Evolutionary conservation across 2,113 vertebrate genomes (phyloP), one percentile per base, ranked within the genome.

Genomic region (Poeciliopsis retropinna): DNA sequence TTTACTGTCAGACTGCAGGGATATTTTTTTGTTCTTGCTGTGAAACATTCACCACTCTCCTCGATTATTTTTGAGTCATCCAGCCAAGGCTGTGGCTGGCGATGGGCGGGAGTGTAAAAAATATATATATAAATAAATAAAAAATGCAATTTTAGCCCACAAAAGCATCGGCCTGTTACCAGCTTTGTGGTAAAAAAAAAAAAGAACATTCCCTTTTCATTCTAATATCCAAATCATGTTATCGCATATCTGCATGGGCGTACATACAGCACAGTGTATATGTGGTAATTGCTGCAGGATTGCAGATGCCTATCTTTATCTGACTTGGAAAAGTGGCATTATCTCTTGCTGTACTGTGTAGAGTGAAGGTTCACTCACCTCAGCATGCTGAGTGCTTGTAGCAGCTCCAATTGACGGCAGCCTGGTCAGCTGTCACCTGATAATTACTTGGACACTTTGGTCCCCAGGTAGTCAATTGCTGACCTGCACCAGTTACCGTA

Each of bases 31-130:
- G 22, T 57, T 57, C 78, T 70, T 75, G 67, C 69, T 14, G 67
- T 72, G 67, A 64, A 85, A 70, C 41, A 27, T 28, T 89, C 77
- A 69, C 78, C 70, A 57, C 84, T 85, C 80, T 10, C 60, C 85
- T 85, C 65, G 67, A 81, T 80, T 87, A 74, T 87, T 85, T 85
- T 88, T 84, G 80, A 89, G 85, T 89, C 83, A 78, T 72, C 66
- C 37, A 79, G 86, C 74, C 85, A 64, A 85, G 82, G 63, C 86
- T 82, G 91, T 80, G 80, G 86, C 72, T 27, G 82, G 85, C 73
- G n/a, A 73, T 72, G 79, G 86, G 81, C 65, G 73, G 72, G 76
- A 86, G 83, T 86, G 80, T 79, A 85, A 88, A 79, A 76, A 85
- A 78, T 1, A 34, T 4, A 31, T 4, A 31, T 31, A 81, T 67